Percentiles rank a stretch among this genome's conserved stretches.
These are phyloP conservation scores for Gobionotothen gibberifrons DNA, from an alignment of 2,797 vertebrate species.

Conservation along the genomic window DNA sequence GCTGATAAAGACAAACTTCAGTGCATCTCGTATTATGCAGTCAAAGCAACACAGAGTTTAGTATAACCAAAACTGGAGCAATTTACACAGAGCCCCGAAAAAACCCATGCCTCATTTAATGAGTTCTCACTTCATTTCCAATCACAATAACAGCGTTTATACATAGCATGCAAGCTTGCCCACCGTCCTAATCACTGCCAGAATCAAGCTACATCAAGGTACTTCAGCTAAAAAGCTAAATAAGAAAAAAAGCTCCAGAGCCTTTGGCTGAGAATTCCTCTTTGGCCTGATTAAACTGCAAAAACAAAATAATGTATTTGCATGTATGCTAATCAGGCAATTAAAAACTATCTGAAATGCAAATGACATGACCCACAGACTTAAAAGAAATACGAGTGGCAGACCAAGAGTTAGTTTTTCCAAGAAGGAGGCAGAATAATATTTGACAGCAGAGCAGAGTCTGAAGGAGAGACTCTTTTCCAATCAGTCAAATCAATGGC, in stretches of 20 bases:
- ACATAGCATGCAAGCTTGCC: constrained; percentile 17
- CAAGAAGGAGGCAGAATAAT: constrained; percentile 1
- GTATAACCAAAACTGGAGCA: background rate
- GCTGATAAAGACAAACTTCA: constrained; percentile 7
- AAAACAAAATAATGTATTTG: constrained; percentile 68
- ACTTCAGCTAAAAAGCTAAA: constrained; percentile 9
- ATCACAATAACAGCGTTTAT: constrained; percentile 31
- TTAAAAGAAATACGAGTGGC: constrained; percentile 51
- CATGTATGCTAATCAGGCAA: constrained; percentile 83
- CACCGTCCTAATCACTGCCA: constrained; percentile 11
- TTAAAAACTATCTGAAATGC: constrained; percentile 76
- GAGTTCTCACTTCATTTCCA: constrained; percentile 36
- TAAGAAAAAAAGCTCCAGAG: constrained; percentile 24
- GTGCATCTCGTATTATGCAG: background rate
- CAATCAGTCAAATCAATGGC: constrained; percentile 19
- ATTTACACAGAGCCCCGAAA: constrained; percentile 5
- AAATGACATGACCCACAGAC: constrained; percentile 65
- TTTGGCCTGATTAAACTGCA: constrained; percentile 73
- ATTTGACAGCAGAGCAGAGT: constrained; percentile 9
- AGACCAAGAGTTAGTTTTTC: constrained; percentile 22
- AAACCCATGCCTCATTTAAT: constrained; percentile 13
- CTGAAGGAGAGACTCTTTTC: constrained; percentile 18
- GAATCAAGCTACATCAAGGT: constrained; percentile 33
- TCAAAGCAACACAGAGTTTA: constrained; percentile 6
- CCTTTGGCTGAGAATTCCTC: constrained; percentile 45